Conservation (phyloP, 2,888 invertebrate species). For the Cepaea hortensis region DNA sequence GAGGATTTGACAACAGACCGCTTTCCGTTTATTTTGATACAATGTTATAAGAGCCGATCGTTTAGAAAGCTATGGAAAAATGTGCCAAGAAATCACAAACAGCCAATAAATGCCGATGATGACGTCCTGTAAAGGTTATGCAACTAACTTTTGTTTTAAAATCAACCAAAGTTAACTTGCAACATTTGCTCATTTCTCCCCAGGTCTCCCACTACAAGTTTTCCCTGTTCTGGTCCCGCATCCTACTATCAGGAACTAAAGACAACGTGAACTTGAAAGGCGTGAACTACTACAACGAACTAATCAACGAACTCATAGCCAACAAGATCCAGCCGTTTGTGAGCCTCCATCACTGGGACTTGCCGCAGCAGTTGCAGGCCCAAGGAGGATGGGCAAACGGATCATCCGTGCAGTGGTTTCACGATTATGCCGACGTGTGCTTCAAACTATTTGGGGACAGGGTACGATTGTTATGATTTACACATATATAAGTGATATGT, state of each 20-base stretch:
- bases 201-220: constrained; percentile 78
- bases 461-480: constrained; percentile 55
- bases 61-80: too few relatives aligned
- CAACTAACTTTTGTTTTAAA: too few relatives aligned
- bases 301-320: constrained; percentile 83
- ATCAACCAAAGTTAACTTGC: background rate
- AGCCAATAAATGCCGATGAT: too few relatives aligned
- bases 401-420: constrained; percentile 64
- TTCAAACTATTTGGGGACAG: constrained; percentile 73
- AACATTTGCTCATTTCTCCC: background rate
- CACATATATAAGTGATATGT: too few relatives aligned
- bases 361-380: constrained; percentile 76
- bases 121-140: too few relatives aligned
- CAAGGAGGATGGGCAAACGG: constrained; percentile 75
- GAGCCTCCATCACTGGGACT: constrained; percentile 78
- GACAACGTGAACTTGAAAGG: constrained; percentile 81
- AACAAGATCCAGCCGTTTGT: constrained; percentile 80
- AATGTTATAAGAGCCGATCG: too few relatives aligned
- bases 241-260: constrained; percentile 81
- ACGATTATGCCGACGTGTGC: constrained; percentile 72
- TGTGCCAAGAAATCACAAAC: too few relatives aligned
- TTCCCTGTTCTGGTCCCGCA: constrained; percentile 82
- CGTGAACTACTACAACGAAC: constrained; percentile 85
- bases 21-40: too few relatives aligned
- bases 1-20: too few relatives aligned